These are phyloP conservation scores for Oryzias melastigma DNA, from an alignment of 2,113 vertebrate species.

Conservation along the genomic window DNA sequence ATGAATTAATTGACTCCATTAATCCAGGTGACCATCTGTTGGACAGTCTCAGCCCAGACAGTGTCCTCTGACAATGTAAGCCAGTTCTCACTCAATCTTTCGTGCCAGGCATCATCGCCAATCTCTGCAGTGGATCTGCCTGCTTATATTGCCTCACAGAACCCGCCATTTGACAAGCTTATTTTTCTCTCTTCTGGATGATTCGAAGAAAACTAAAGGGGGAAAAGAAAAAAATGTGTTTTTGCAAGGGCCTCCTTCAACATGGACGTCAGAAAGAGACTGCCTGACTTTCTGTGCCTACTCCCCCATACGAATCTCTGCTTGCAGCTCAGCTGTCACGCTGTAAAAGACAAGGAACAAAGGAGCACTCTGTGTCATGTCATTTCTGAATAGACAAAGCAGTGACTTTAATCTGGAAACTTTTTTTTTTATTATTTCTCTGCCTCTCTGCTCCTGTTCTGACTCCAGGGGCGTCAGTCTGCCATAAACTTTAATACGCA, in stretches of 20 bases:
- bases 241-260: conserved; percentile 54
- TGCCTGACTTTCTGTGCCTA: conserved; percentile 39
- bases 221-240: conserved; percentile 21
- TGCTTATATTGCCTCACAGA: conserved; percentile 10
- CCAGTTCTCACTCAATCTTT: conserved; percentile 34
- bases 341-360: conserved; percentile 61
- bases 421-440: conserved; percentile 37
- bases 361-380: conserved; percentile 71
- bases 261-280: conserved; percentile 46
- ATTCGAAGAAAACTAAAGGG: conserved; percentile 27
- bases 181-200: conserved; percentile 19
- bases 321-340: conserved; percentile 67
- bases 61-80: conserved; percentile 37
- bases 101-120: conserved; percentile 31
- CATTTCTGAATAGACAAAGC: conserved; percentile 71
- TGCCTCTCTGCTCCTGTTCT: conserved; percentile 30
- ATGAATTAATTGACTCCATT: conserved; percentile 72
- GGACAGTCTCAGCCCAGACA: conserved; percentile 50
- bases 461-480: conserved; percentile 63
- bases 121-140: conserved; percentile 25
- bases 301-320: conserved; percentile 31
- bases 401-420: conserved; percentile 50
- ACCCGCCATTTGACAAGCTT: conserved; percentile 23
- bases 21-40: conserved; percentile 77
- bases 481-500: conserved; percentile 68